These are phyloP conservation scores for Oxystoma pomonae DNA, from an alignment of 2,888 invertebrate genomes.

Conservation along the genomic window DNA sequence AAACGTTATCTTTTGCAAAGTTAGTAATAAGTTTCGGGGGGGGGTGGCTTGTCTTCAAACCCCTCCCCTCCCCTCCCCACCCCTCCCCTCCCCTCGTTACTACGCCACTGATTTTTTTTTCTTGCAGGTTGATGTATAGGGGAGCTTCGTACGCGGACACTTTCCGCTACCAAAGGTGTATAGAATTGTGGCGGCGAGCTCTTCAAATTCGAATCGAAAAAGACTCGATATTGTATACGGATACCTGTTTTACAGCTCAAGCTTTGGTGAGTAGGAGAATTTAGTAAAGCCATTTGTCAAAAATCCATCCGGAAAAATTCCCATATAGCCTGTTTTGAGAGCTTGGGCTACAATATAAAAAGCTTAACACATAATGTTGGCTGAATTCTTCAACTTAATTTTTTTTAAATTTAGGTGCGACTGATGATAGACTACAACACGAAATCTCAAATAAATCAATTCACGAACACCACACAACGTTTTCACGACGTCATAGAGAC, in stretches of 20 bases:
- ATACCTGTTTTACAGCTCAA: constrained; percentile 83
- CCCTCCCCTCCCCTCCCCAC: too few relatives aligned
- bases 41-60: too few relatives aligned
- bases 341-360: too few relatives aligned
- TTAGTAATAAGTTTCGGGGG: too few relatives aligned
- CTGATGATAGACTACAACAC: constrained; percentile 72
- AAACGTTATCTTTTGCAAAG: too few relatives aligned
- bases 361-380: too few relatives aligned
- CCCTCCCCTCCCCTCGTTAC: too few relatives aligned
- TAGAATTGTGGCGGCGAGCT: constrained; percentile 83
- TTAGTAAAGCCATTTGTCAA: too few relatives aligned
- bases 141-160: constrained; percentile 72
- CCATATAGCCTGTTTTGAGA: too few relatives aligned
- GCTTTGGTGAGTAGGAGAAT: constrained; percentile 58
- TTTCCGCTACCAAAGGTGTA: constrained; percentile 74
- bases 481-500: constrained; percentile 69
- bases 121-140: constrained; percentile 48
- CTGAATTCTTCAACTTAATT: too few relatives aligned
- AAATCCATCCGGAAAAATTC: too few relatives aligned
- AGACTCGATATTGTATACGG: constrained; percentile 71
- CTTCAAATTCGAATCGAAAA: constrained; percentile 74
- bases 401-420: constrained; percentile 41
- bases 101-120: too few relatives aligned
- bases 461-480: constrained; percentile 53
- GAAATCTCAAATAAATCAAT: constrained; percentile 53